Evolutionary conservation across 2,888 invertebrate species (phyloP).

Genomic region (Nasonia oneida): DNA sequence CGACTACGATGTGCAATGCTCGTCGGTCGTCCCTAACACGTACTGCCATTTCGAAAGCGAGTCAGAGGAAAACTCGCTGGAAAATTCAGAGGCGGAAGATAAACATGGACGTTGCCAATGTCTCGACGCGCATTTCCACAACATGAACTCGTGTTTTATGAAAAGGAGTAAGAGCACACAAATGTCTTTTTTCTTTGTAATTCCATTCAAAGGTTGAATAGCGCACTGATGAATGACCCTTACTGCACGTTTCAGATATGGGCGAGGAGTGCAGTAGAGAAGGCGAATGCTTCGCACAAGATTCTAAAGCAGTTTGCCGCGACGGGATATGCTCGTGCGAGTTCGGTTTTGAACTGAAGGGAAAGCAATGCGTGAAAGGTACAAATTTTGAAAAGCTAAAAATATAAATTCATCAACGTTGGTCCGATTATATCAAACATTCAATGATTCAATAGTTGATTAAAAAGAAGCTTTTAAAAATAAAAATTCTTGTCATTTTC

Average conservation of each 20-base stretch:
- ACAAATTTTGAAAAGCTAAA: not conserved
- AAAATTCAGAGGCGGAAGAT: not conserved
- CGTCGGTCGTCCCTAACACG: constrained; percentile 38
- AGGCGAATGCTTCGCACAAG: constrained; percentile 68
- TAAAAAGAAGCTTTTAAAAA: not conserved
- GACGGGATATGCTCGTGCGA: constrained; percentile 65
- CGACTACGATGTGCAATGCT: constrained; percentile 67
- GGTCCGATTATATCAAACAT: not conserved
- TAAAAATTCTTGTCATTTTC: not conserved
- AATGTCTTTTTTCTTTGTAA: not conserved
- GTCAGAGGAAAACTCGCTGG: not conserved
- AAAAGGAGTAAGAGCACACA: constrained; percentile 61
- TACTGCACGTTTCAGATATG: constrained; percentile 65
- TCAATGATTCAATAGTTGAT: not conserved
- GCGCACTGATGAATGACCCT: not conserved
- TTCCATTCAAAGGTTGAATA: not conserved
- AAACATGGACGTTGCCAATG: constrained; percentile 62
- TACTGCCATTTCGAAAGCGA: constrained; percentile 54
- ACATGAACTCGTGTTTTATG: constrained; percentile 52
- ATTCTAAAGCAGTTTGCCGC: constrained; percentile 54
- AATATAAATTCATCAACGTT: not conserved
- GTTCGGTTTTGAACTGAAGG: constrained; percentile 57
- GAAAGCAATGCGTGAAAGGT: constrained; percentile 20
- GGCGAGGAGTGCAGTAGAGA: constrained; percentile 65
- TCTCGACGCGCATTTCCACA: constrained; percentile 55